Percentiles rank a stretch among this genome's conserved stretches.
phyloP scores from a whole-genome alignment of 2,797 vertebrate species.

The Etheostoma perlongum region DNA sequence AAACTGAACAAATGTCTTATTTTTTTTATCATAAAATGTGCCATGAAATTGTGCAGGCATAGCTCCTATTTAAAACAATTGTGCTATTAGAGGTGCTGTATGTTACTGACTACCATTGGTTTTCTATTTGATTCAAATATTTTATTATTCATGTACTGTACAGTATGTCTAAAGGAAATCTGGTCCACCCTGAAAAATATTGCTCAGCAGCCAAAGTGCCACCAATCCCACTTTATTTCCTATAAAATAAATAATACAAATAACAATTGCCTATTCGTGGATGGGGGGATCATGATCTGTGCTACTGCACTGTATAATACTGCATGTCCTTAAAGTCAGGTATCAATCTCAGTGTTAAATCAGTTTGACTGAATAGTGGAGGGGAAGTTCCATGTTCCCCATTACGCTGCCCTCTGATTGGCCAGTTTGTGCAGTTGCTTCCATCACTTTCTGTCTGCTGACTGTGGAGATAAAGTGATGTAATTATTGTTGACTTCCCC shows the following conservation, averaged over 20 bases:
- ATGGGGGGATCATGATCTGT: neutral
- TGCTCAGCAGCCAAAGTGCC: neutral
- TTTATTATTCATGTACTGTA: neutral
- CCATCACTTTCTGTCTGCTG: slow-evolving; percentile 60
- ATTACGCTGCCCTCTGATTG: slow-evolving; percentile 52
- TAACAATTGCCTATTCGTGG: neutral
- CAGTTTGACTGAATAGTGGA: slow-evolving; percentile 27
- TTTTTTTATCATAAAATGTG: slow-evolving; percentile 24
- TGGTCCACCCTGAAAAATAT: neutral
- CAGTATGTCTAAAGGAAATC: neutral
- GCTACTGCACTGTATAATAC: neutral
- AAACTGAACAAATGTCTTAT: slow-evolving; percentile 28
- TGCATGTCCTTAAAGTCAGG: slow-evolving; percentile 6
- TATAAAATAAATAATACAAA: slow-evolving; percentile 3
- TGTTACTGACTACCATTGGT: slow-evolving; percentile 9
- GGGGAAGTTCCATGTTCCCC: slow-evolving; percentile 23
- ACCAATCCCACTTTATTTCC: neutral
- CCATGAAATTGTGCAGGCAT: neutral
- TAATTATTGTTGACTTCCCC: slow-evolving; percentile 74
- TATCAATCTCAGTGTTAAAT: slow-evolving; percentile 12
- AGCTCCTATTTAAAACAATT: neutral
- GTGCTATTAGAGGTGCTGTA: neutral
- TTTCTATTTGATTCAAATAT: slow-evolving; percentile 1
- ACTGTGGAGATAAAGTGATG: slow-evolving; percentile 67
- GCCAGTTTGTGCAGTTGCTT: slow-evolving; percentile 49